Base-by-base conservation (phyloP, 37 sponge, comb jelly and placozoan genomes). In the Halisarca cf. caerulea region DNA sequence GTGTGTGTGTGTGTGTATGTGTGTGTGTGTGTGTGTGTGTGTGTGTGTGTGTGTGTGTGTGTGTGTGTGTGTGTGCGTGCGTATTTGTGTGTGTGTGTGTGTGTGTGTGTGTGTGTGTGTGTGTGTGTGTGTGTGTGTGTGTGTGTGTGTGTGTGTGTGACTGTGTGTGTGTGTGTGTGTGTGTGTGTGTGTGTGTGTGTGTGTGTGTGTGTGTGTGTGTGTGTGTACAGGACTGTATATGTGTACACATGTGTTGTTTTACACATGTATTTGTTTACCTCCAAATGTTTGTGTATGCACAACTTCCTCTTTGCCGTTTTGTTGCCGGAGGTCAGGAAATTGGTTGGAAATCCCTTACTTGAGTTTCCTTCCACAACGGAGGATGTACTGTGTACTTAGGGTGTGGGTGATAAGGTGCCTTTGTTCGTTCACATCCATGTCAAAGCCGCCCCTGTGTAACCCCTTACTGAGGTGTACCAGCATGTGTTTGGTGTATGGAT, bases 141-240 rank as follows among this genome's bases (percentile, higher is more conserved):
- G 64, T 62, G 64, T 62, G 64, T 23, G 64, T 62, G 64, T 62
- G 64, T 27, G 64, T 62, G 64, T 62, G 25, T 27, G 25, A 20
- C 18, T 62, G 64, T 23, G 64, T 30, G 64, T 23, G 30, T 30
- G 30, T 62, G 25, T 23, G 30, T 30, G 30, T 30, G 34, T 64
- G 24, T 82, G 37, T 7, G n/a, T 14, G 41, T 25, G 27, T 2
- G 59, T 60, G 66, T 37, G 66, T 42, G 66, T 82, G 44, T 82
- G 66, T 35, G 66, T 42, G 66, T 42, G 30, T 60, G 68, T 58
- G 62, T 59, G 82, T 64, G 43, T 82, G 66, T 53, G 66, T 82
- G 82, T 60, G 66, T 62, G 68, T 62, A 4, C 30, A 39, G 9
- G 74, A 20, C 38, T 72, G 39, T 72, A 39, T 72, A 39, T 72